A percentile compares a stretch with the other conserved stretches of the same genome.
These are phyloP conservation scores for Drosophila nigromelanica DNA, from an alignment of 1,140 invertebrate genomes.

Conservation along the genomic window DNA sequence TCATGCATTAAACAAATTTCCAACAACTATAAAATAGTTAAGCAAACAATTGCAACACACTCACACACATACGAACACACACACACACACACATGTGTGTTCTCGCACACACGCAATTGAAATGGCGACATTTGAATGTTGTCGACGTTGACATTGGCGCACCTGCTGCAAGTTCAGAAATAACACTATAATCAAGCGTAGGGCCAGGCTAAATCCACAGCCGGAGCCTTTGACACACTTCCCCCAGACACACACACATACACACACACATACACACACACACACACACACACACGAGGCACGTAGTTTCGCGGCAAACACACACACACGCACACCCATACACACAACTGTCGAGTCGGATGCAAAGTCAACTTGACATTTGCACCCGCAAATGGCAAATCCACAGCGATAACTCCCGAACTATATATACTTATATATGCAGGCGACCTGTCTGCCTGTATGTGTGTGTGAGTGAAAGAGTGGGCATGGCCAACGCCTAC, in stretches of 20 bases:
- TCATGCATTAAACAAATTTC: constrained; percentile 77
- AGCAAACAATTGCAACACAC: constrained; percentile 41
- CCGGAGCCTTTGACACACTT: constrained; percentile 58
- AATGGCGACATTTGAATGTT: constrained; percentile 57
- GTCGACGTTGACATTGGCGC: constrained; percentile 47
- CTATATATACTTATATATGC: constrained; percentile 37
- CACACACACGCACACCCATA: constrained; percentile 11
- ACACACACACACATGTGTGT: constrained; percentile 1
- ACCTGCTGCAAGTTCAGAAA: constrained; percentile 72
- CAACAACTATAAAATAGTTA: constrained; percentile 71
- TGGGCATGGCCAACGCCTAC: constrained; percentile 9
- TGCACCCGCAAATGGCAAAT: constrained; percentile 74
- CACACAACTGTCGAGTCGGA: constrained; percentile 30
- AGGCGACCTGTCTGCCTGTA: constrained; percentile 21
- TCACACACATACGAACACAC: neutral
- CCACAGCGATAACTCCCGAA: constrained; percentile 55
- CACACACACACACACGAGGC: constrained; percentile 14
- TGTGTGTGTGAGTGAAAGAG: neutral
- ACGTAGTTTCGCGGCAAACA: constrained; percentile 63
- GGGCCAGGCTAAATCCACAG: constrained; percentile 46
- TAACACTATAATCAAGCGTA: constrained; percentile 78
- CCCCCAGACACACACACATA: constrained; percentile 27
- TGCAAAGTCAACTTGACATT: constrained; percentile 79
- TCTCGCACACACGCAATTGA: constrained; percentile 48
- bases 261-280: too few relatives aligned